Base-by-base conservation (phyloP, 2,113 vertebrate species). In the Bostrychus sinensis region DNA sequence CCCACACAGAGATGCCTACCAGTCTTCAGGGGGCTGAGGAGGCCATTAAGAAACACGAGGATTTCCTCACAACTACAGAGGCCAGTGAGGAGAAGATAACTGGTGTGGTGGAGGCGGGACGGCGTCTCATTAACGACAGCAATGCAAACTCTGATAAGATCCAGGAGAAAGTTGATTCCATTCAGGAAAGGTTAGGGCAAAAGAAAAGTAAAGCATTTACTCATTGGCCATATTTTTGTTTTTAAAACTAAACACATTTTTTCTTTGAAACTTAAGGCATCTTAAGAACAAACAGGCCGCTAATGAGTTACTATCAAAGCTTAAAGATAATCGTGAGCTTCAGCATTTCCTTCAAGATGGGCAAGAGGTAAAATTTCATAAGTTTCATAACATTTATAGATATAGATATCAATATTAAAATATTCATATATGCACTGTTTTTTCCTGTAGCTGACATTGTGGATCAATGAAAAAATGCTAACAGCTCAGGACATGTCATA, bases 401-500 rank as follows among this genome's bases (percentile, higher is more conserved):
- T 7, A 17, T 48, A 30, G 5, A 17, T 17, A 43, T 30, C 4
- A 54, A 63, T 3, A 9, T 25, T 22, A 7, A 43, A 57, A 1
- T 0, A 55, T 60, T 50, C 56, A 30, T 13, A 11, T 39, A 0
- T 51, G 48, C 7, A 9, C 16, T 25, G 64, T 30, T 1, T n/a
- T 42, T 66, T 46, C 53, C 56, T 51, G 11, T 70, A 97, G 95
- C 93, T 97, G 54, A 95, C 91, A 2, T 88, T 96, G 59, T 97
- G 95, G 95, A 96, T 96, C 66, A 94, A 95, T 1, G 95, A 96
- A 87, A 97, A 96, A 90, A 95, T 96, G 95, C 85, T 97, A 65
- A 96, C 95, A 0, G 95, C 95, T 37, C 95, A 96, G 80, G 95
- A 97, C 60, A 94, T 96, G 92, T 95, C 95, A 6, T 97, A 96